Conservation (phyloP, 2,113 vertebrate species). For the Caretta caretta region DNA sequence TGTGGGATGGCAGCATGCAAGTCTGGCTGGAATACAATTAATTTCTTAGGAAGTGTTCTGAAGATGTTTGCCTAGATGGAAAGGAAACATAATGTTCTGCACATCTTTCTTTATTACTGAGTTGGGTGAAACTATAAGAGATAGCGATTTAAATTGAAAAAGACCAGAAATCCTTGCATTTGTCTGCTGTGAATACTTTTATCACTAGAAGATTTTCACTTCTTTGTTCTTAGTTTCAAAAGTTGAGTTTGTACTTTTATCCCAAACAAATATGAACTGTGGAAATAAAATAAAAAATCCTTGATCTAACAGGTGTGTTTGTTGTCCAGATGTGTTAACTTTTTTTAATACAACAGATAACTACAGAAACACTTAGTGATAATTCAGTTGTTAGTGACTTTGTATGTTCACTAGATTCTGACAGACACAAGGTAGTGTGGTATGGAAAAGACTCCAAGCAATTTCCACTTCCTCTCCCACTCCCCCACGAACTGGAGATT, state of each 20-base stretch:
- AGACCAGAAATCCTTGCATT: constrained; percentile 21
- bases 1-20: constrained; percentile 91
- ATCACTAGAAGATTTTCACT: not conserved
- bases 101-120: constrained; percentile 70
- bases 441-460: not conserved
- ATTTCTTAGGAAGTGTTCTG: constrained; percentile 83
- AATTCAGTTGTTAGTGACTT: not conserved
- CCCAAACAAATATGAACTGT: not conserved
- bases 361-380: not conserved
- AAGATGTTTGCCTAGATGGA: constrained; percentile 80
- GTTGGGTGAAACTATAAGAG: constrained; percentile 54
- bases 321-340: constrained; percentile 4
- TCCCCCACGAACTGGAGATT: constrained; percentile 27
- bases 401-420: not conserved
- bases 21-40: constrained; percentile 91
- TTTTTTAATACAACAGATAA: not conserved
- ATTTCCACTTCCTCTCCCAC: not conserved
- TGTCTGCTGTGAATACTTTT: not conserved
- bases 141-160: constrained; percentile 31
- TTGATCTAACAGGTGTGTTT: constrained; percentile 50
- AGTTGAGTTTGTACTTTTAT: not conserved
- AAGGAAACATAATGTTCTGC: constrained; percentile 71
- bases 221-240: not conserved
- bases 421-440: not conserved
- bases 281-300: not conserved